Percentiles rank a stretch among this genome's conserved stretches.
These are phyloP conservation scores for Lepeophtheirus salmonis DNA, from an alignment of 1,140 invertebrate species.

Conservation along the genomic window DNA sequence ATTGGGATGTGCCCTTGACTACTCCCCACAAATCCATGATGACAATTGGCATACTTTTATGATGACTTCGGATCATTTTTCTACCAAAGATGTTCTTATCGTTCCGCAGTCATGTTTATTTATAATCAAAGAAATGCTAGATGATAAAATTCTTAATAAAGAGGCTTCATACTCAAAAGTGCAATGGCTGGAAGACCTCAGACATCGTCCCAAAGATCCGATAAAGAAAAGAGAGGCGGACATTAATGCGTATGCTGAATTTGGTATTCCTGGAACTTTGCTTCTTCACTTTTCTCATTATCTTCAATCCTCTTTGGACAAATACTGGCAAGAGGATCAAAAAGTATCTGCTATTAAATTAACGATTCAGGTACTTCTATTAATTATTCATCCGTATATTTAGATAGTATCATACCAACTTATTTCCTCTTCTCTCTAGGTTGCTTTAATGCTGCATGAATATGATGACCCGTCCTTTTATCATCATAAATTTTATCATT, in stretches of 20 bases:
- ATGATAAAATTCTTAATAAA: neutral
- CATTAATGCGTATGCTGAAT: neutral
- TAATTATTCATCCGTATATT: too few species aligned
- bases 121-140: neutral
- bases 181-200: neutral
- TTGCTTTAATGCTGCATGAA: neutral
- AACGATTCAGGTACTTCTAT: neutral
- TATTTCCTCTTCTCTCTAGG: neutral
- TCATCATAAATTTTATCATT: neutral
- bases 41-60: too few species aligned
- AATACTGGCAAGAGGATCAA: neutral
- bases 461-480: neutral
- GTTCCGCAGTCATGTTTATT: too few species aligned
- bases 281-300: neutral
- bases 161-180: neutral
- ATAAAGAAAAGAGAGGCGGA: too few species aligned
- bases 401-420: too few species aligned
- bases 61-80: too few species aligned
- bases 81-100: too few species aligned
- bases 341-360: neutral
- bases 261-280: neutral
- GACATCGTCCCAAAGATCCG: too few species aligned
- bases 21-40: too few species aligned
- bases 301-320: neutral
- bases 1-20: too few species aligned